Percentiles rank a stretch among this genome's conserved stretches.
phyloP scores from a whole-genome alignment of 2,888 invertebrate genomes.

The Salticus scenicus region DNA sequence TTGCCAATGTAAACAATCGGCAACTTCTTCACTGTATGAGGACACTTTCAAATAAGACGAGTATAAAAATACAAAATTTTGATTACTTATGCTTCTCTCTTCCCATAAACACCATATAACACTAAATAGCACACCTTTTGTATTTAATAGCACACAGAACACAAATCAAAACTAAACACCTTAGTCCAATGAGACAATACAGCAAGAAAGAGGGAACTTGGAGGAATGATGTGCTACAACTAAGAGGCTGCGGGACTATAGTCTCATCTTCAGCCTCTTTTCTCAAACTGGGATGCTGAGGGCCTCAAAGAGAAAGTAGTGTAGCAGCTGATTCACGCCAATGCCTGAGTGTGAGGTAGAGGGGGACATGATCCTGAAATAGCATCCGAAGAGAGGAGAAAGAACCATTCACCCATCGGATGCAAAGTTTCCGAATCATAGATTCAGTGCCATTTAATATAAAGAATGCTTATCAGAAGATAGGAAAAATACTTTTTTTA shows the following conservation, averaged over 20 bases:
- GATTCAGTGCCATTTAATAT: slow-evolving; percentile 1
- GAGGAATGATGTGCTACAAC: slow-evolving; percentile 10
- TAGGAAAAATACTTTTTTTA: not conserved
- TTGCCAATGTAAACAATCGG: too few species aligned
- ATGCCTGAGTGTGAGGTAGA: slow-evolving; percentile 15
- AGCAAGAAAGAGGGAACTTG: not conserved
- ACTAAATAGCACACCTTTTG: not conserved
- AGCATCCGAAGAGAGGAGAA: slow-evolving; percentile 25
- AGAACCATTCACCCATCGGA: slow-evolving; percentile 42
- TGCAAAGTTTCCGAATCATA: slow-evolving; percentile 20
- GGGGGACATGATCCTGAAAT: slow-evolving; percentile 40
- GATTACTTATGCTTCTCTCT: too few species aligned
- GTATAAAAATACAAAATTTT: too few species aligned
- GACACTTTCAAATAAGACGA: not conserved
- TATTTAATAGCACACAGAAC: not conserved
- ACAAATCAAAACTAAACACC: not conserved
- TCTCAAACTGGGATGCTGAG: slow-evolving; percentile 32
- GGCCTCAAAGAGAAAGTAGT: slow-evolving; percentile 41
- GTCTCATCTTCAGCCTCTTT: slow-evolving; percentile 40
- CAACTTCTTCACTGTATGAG: not conserved
- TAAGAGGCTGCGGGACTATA: not conserved
- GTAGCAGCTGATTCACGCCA: slow-evolving; percentile 63
- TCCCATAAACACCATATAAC: not conserved
- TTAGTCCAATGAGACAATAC: not conserved
- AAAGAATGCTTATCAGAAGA: not conserved